Percentiles rank a stretch among this genome's conserved stretches.
Evolutionary conservation across 2,888 invertebrate genomes (phyloP).

Genomic region (Xestoiulus laeticollis): DNA sequence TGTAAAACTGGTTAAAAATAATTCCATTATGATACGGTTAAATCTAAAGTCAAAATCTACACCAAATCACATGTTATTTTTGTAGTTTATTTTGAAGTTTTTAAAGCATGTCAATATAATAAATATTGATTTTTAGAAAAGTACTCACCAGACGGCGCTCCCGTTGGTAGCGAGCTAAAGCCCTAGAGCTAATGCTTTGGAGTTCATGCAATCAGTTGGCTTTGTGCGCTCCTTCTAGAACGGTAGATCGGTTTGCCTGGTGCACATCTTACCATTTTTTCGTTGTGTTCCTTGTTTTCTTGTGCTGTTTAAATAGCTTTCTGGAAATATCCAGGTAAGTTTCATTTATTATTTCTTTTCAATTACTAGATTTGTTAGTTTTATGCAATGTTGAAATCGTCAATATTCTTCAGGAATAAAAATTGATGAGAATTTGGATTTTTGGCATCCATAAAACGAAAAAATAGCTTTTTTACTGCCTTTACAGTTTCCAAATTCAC

Average conservation of each 20-base stretch:
- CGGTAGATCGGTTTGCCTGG: constrained; percentile 11
- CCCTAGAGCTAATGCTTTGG: not conserved
- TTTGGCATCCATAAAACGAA: not conserved
- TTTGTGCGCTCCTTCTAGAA: not conserved
- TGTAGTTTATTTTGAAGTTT: not conserved
- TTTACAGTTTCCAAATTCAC: not conserved
- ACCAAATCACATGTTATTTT: not conserved
- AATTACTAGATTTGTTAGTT: not conserved
- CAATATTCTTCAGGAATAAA: not conserved
- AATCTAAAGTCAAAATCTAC: no score
- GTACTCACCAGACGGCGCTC: not conserved
- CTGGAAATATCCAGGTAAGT: constrained; percentile 15
- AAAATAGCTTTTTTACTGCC: not conserved
- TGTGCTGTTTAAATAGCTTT: constrained; percentile 9
- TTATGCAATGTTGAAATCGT: not conserved
- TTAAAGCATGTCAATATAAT: not conserved
- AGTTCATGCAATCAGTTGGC: not conserved
- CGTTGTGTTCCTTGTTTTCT: not conserved
- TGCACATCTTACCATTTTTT: not conserved
- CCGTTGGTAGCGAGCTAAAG: not conserved
- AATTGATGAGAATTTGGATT: not conserved
- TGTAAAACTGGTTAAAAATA: no score
- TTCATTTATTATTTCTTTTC: not conserved
- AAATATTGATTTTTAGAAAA: not conserved
- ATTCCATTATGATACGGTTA: no score